These are phyloP conservation scores for Orthosia incerta DNA, from an alignment of 2,888 invertebrate genomes.

Conservation along the genomic window DNA sequence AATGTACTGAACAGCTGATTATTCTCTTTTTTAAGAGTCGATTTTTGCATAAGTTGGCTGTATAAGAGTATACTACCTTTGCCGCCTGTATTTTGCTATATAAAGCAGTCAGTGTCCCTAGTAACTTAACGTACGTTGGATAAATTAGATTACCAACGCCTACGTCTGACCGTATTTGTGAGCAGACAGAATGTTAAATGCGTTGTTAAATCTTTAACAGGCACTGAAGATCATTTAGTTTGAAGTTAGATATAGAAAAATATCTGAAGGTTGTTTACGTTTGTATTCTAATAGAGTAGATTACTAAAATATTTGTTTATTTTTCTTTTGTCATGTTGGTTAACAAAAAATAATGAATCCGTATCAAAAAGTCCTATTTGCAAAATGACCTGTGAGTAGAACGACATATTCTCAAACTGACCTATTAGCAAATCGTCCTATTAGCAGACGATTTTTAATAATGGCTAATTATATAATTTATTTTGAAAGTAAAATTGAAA, in stretches of 20 bases:
- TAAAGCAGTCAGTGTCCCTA: neutral
- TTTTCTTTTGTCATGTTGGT: no score
- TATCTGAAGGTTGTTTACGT: neutral
- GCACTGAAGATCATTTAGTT: conserved; percentile 4
- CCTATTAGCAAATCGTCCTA: no score
- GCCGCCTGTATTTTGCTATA: neutral
- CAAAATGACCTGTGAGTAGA: no score
- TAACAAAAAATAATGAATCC: no score
- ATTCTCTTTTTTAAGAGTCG: neutral
- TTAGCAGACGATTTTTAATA: no score
- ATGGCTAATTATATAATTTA: no score
- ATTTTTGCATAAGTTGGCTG: neutral
- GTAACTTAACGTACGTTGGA: neutral
- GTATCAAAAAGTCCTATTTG: no score
- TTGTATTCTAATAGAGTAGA: no score
- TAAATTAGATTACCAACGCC: neutral
- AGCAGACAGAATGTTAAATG: neutral
- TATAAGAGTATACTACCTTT: neutral
- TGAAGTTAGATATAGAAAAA: neutral
- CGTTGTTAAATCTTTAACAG: conserved; percentile 10
- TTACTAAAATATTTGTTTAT: no score
- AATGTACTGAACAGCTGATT: no score
- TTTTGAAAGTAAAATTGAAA: no score
- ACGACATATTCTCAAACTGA: no score
- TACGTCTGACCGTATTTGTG: neutral